Percentiles rank a stretch among this genome's conserved stretches.
These are phyloP conservation scores for Rhinella marina DNA, from an alignment of 2,797 vertebrate genomes.

Conservation along the genomic window DNA sequence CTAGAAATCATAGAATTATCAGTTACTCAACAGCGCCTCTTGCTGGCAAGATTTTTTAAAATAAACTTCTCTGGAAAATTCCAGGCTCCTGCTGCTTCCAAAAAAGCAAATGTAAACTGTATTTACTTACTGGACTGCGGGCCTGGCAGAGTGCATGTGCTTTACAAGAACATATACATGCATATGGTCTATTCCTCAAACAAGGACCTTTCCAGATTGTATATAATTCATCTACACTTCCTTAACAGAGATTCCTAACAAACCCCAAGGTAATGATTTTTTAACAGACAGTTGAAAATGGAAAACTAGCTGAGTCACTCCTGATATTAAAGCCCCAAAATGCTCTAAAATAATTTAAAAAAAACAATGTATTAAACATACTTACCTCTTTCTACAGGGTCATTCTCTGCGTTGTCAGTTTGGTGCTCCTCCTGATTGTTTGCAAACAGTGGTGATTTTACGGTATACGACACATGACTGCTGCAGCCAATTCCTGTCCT, in stretches of 20 bases:
- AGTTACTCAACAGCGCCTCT: background rate
- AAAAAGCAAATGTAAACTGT: background rate
- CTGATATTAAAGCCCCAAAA: too few relatives aligned
- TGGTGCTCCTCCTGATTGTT: too few relatives aligned
- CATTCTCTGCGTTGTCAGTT: too few relatives aligned
- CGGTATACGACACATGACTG: too few relatives aligned
- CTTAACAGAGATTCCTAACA: background rate
- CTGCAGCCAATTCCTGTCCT: too few relatives aligned
- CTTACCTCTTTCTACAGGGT: too few relatives aligned
- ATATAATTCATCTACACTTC: conserved; percentile 1
- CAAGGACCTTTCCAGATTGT: background rate
- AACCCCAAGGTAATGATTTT: background rate
- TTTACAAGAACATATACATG: background rate
- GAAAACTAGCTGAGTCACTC: background rate
- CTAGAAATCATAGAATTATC: background rate
- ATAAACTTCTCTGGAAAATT: background rate
- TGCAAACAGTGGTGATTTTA: too few relatives aligned
- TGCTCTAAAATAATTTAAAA: too few relatives aligned
- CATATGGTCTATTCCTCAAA: background rate
- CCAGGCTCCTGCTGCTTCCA: background rate
- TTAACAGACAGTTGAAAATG: background rate
- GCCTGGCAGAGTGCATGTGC: background rate
- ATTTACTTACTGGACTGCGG: background rate
- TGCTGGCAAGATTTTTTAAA: background rate
- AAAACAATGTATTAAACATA: too few relatives aligned